A percentile compares a stretch with the other conserved stretches of the same genome.
Evolutionary conservation across 2,113 vertebrate genomes (phyloP).

Genomic region (Artemisiospiza belli): DNA sequence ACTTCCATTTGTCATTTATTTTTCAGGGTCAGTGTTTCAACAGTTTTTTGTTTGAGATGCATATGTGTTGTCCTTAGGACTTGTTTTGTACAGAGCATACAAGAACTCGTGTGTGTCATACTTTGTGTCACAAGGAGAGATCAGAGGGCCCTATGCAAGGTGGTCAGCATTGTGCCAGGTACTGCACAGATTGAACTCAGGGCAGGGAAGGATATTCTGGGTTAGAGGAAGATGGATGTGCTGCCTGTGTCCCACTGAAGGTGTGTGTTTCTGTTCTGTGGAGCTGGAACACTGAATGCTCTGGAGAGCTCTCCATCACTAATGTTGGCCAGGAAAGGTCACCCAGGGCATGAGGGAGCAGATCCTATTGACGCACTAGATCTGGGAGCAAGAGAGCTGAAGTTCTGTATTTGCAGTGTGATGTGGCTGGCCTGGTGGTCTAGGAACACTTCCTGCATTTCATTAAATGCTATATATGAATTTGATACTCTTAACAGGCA

Average conservation of each 20-base stretch:
- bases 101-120: neutral
- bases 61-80: neutral
- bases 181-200: neutral
- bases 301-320: neutral
- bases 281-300: neutral
- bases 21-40: neutral
- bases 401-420: neutral
- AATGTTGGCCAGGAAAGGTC: neutral
- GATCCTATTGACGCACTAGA: neutral
- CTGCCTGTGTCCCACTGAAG: neutral
- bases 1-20: neutral
- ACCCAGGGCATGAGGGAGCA: neutral
- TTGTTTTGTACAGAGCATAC: neutral
- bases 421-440: conserved; percentile 33
- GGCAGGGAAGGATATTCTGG: neutral
- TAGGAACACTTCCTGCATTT: conserved; percentile 37
- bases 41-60: neutral
- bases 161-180: neutral
- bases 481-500: conserved; percentile 58
- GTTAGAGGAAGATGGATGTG: neutral
- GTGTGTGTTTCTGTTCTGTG: neutral
- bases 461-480: neutral
- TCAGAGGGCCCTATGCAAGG: neutral
- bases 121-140: neutral
- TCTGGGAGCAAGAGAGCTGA: neutral